These are phyloP conservation scores for Agrochola circellaris DNA, from an alignment of 2,888 invertebrate genomes.

Conservation along the genomic window DNA sequence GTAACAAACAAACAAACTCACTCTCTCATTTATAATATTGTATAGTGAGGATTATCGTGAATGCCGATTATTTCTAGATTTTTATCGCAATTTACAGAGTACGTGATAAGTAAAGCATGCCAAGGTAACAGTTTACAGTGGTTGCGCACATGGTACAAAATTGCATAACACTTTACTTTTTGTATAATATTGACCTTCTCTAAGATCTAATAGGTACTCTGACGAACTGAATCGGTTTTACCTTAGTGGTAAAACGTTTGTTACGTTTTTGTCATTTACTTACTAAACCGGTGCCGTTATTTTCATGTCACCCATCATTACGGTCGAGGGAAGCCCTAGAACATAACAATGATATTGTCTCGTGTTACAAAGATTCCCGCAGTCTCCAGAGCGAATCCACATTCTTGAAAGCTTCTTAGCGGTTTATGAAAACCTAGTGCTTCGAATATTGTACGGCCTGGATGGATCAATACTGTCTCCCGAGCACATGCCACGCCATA, in stretches of 20 bases:
- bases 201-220: not conserved
- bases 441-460: not conserved
- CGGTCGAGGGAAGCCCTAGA: not conserved
- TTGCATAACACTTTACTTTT: too few relatives aligned
- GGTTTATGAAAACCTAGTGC: slow-evolving; percentile 16
- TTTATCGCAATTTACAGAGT: not conserved
- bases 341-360: not conserved
- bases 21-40: too few relatives aligned
- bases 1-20: too few relatives aligned
- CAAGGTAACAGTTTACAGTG: not conserved
- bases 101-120: not conserved
- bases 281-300: too few relatives aligned
- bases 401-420: slow-evolving; percentile 1
- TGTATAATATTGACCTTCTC: too few relatives aligned
- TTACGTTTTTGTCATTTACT: too few relatives aligned
- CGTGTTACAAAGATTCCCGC: not conserved
- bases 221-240: not conserved
- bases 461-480: slow-evolving; percentile 10
- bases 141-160: too few relatives aligned
- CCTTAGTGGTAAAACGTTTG: too few relatives aligned
- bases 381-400: not conserved
- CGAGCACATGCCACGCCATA: not conserved
- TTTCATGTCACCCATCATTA: not conserved
- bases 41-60: too few relatives aligned
- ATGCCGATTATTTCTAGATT: not conserved